phyloP scores from a whole-genome alignment of 2,888 invertebrate species.

The Eristalinus sepulchralis region DNA sequence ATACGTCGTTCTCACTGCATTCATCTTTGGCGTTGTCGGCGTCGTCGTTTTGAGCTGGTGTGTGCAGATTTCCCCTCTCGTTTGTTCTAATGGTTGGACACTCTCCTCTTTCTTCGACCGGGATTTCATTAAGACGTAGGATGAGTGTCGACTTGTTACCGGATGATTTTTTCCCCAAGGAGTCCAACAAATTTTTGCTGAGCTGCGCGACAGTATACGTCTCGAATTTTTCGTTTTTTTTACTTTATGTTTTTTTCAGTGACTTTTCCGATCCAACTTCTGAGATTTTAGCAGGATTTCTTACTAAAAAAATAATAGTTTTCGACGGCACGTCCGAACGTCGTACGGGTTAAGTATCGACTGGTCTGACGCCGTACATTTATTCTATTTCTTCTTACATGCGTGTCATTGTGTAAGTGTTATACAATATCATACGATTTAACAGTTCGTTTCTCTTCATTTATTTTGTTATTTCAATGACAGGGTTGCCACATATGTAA shows the following conservation, averaged over 20 bases:
- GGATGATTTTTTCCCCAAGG: conserved; percentile 2
- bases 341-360: not conserved
- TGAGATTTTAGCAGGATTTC: not conserved
- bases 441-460: not conserved
- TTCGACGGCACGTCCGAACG: not conserved
- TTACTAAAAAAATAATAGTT: not conserved
- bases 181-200: not conserved
- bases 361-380: not conserved
- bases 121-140: no score
- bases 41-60: no score
- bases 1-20: not conserved
- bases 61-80: no score
- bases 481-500: not conserved
- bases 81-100: no score
- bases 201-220: conserved; percentile 1
- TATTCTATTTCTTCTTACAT: not conserved
- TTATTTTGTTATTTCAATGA: not conserved
- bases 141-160: no score
- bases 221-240: not conserved
- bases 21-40: no score
- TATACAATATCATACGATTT: not conserved
- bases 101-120: no score
- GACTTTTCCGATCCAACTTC: not conserved
- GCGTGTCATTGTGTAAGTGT: not conserved
- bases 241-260: not conserved